Evolutionary conservation across 2,113 vertebrate genomes (phyloP).

Genomic region (Promerops cafer): DNA sequence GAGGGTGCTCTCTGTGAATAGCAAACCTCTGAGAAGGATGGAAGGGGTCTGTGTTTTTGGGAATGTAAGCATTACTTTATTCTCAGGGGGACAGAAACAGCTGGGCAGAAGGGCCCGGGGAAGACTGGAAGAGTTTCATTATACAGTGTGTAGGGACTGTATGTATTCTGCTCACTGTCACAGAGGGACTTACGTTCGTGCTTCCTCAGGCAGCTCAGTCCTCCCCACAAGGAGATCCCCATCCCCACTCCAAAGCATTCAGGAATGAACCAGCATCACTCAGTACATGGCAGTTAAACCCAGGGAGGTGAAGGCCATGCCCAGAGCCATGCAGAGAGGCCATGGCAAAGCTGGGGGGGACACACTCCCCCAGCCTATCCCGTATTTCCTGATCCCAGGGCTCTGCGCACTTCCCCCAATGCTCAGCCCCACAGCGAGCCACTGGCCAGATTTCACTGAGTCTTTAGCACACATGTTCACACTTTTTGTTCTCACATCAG

Average conservation of each 20-base stretch:
- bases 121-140: not conserved
- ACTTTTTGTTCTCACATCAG: constrained; percentile 63
- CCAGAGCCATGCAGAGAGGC: not conserved
- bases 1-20: not conserved
- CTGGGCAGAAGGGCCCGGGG: rapidly evolving
- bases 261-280: not conserved
- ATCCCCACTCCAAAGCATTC: not conserved
- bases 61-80: not conserved
- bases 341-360: not conserved
- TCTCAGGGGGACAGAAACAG: not conserved
- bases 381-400: rapidly evolving
- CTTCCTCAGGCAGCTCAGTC: not conserved
- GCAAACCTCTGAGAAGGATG: not conserved
- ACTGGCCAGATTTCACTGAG: not conserved
- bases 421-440: rapidly evolving
- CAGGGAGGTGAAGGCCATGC: not conserved
- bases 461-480: not conserved
- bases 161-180: not conserved
- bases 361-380: not conserved
- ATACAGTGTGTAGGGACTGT: rapidly evolving
- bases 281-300: rapidly evolving
- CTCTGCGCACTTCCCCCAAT: rapidly evolving
- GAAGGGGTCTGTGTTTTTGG: not conserved
- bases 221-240: not conserved
- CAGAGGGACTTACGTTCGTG: rapidly evolving